Conservation (phyloP, 2,797 vertebrate genomes). For the Gobio occitaniae region DNA sequence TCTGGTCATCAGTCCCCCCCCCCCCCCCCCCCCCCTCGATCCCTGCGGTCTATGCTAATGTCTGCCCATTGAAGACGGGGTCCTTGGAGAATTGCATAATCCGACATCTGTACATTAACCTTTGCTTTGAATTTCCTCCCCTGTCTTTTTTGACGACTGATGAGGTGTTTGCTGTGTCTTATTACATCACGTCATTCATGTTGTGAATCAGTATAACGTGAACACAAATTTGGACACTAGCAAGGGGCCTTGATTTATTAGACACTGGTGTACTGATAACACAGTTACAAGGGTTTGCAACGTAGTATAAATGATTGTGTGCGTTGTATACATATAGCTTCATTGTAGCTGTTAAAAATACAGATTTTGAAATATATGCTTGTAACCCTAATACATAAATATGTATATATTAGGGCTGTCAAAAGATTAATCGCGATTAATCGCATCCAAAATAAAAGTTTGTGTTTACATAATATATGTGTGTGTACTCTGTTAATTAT, state of each 20-base stretch:
- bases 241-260: neutral
- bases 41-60: slow-evolving; percentile 35
- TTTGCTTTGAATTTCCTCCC: slow-evolving; percentile 36
- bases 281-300: neutral
- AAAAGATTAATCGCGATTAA: no score
- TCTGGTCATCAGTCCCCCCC: slow-evolving; percentile 40
- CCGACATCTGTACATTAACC: slow-evolving; percentile 39
- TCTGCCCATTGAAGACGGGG: neutral
- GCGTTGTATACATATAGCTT: neutral
- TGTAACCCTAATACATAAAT: no score
- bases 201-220: neutral
- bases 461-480: no score
- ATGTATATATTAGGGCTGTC: no score
- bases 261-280: neutral
- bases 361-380: no score
- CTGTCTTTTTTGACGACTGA: slow-evolving; percentile 10
- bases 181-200: neutral
- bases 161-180: slow-evolving; percentile 3
- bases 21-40: neutral
- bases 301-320: neutral
- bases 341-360: neutral
- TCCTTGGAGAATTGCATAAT: slow-evolving; percentile 19
- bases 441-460: no score
- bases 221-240: neutral
- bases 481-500: no score